Evolutionary conservation across 2,888 invertebrate species (phyloP), one percentile per base, ranked within the genome.

Genomic region (Lithophane socia): DNA sequence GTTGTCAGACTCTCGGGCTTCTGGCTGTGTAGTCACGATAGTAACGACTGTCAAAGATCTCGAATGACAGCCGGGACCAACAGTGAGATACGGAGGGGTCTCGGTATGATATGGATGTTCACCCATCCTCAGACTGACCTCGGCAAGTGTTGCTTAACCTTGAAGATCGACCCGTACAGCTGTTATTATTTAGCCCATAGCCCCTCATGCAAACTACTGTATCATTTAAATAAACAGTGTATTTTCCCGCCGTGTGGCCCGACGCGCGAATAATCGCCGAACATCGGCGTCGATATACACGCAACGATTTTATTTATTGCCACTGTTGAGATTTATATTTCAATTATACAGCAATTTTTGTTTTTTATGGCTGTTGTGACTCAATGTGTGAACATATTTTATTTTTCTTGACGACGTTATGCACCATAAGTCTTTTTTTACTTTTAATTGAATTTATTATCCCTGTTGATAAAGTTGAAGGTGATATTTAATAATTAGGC

Each of bases 291-390:
- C 58, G 65, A 77, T 71, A 67, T 68, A 76, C 85, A 87, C 77
- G 83, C 83, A 80, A 83, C 77, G 63, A 79, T 77, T 76, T 84
- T 71, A 86, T 86, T 85, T 85, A 87, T 83, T 42, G 44, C 66
- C 60, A 60, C 12, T 73, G 42, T 47, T 13, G 63, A 73, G 81
- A 87, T 85, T 86, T 88, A 88, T 86, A 80, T 88, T 82, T 87
- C 87, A 88, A 87, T 87, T 83, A 86, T 85, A 78, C 87, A 76
- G 72, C 42, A 73, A 69, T 83, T 88, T 88, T 87, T 86, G 72
- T 81, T 64, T 70, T 86, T 85, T 79, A 85, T 80, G 80, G 37
- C 13, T 79, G 83, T 79, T 86, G 80, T 83, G 85, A 83, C 75
- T 78, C 68, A 70, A 79, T 79, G 69, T 65, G 56, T 79, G 52